Percentiles rank a stretch among this genome's conserved stretches.
Evolutionary conservation across 2,888 invertebrate genomes (phyloP).

Genomic region (Pardosa pseudoannulata): DNA sequence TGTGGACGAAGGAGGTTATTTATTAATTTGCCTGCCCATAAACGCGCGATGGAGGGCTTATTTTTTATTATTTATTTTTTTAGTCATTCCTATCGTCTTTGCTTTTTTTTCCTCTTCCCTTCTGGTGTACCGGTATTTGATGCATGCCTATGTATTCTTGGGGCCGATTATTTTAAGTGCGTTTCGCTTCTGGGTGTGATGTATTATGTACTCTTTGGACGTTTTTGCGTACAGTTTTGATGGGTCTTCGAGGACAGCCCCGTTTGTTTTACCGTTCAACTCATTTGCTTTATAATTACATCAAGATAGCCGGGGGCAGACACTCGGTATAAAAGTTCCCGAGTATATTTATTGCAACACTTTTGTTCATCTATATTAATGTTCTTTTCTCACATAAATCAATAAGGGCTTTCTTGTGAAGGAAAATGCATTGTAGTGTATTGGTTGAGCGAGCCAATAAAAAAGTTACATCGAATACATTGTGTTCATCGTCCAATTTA

Average conservation of each 20-base stretch:
- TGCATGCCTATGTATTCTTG: conserved; percentile 37
- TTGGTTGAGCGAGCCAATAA: no score
- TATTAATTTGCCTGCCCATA: conserved; percentile 65
- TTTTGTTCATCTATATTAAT: no score
- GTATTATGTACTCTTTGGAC: conserved; percentile 11
- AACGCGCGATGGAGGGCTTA: conserved; percentile 6
- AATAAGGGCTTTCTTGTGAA: no score
- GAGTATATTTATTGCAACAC: not conserved
- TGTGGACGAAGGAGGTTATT: conserved; percentile 50
- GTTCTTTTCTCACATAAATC: no score
- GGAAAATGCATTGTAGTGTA: no score
- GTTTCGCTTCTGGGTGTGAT: conserved; percentile 26
- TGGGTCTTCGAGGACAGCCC: not conserved
- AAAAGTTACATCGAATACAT: no score
- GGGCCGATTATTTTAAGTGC: conserved; percentile 64
- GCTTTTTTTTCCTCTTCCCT: no score
- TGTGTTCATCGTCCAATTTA: no score
- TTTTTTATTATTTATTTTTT: conserved; percentile 37
- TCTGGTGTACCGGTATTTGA: conserved; percentile 55
- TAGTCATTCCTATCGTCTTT: conserved; percentile 8
- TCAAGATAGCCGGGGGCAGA: not conserved
- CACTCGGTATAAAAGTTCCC: not conserved
- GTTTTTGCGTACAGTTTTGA: not conserved
- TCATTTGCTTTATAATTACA: not conserved
- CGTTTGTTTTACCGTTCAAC: not conserved